Base-by-base conservation (phyloP, 1,140 invertebrate genomes). In the Tetragonula clypearis region DNA sequence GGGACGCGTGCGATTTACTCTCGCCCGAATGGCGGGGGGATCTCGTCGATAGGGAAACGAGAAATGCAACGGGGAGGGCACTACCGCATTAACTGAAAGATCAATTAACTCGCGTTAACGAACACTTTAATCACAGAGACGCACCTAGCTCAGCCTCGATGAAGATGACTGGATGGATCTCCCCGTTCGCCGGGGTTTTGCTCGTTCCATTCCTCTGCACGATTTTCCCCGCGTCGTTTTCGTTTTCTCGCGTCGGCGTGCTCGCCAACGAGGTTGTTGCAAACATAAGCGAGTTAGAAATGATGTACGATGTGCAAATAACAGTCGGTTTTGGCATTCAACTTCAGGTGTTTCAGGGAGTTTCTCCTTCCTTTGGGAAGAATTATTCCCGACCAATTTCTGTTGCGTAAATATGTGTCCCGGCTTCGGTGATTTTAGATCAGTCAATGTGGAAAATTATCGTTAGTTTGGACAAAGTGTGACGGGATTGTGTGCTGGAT, bases 101-200 rank as follows among this genome's bases (percentile, higher is more conserved):
- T 92, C 91, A 90, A 91, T 91, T 91, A 92, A 91, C 90, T 88
- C 90, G 87, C 85, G 87, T 88, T 90, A 91, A 92, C 86, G 86
- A 87, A 90, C 84, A 88, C 82, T 88, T 90, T 92, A 91, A 91
- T 91, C 88, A 89, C 35, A 69, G 85, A 69, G 85, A 35, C 87
- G 73, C 79, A 76, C 77, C 76, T 75, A 75, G 55, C 55, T 26
- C 41, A n/a, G 30, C 35, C 41, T 49, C 58, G 15, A 62, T 62
- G 35, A 77, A 62, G 17, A 78, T 49, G 35, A 35, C 26, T 23
- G 26, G 41, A 49, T 75, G 4, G 55, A 21, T 15, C 21, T 21
- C 35, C 35, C 23, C 26, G 30, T 30, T 55, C 30, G 19, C 8
- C 15, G 15, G 15, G 26, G 19, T 58, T 66, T 66, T 62, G 60